Base-by-base conservation (phyloP, 2,888 invertebrate species). In the Rhagium mordax region DNA sequence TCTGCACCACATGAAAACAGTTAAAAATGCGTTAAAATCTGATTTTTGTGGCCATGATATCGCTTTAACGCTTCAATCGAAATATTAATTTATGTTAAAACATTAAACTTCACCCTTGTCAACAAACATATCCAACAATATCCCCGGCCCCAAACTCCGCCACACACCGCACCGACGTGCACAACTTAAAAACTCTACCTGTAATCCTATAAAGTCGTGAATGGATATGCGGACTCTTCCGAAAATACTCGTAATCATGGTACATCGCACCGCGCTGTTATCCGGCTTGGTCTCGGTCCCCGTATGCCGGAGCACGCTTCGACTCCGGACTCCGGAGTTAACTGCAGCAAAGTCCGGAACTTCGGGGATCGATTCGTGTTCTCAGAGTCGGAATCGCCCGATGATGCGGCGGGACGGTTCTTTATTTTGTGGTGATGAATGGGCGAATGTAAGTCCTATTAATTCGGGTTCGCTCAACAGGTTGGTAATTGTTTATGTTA, bases 191-290 rank as follows among this genome's bases (percentile, higher is more conserved):
- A 24, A 7, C 53, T 20, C 53, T 53, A 65, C 65, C 65, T 65
- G 65, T 65, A n/a, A 65, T 41, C n/a, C 65, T 65, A 21, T 65
- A 65, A 7, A 65, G 33, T 13, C 65, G 24, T 10, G 53, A n/a
- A 20, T 65, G 65, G 18, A 65, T 29, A 20, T 65, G 65, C 21
- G 65, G 65, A 27, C 53, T 65, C 24, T 33, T 33, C 29, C 65
- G 65, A 53, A 65, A 53, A 33, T 65, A 65, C 53, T 53, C 65
- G 53, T 13, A 65, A 20, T 65, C 49, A 53, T 53, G 65, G 53
- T 53, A 65, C 65, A 65, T 65, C 15, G 27, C 65, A 53, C 10
- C 16, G 53, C n/a, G 41, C 13, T 49, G 27, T 27, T 3, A 20
- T n/a, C 48, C 62, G 62, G n/a, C 15, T 24, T 24, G n/a, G 55